phyloP scores from a whole-genome alignment of 2,113 vertebrate genomes.

The Nothoprocta perdicaria region DNA sequence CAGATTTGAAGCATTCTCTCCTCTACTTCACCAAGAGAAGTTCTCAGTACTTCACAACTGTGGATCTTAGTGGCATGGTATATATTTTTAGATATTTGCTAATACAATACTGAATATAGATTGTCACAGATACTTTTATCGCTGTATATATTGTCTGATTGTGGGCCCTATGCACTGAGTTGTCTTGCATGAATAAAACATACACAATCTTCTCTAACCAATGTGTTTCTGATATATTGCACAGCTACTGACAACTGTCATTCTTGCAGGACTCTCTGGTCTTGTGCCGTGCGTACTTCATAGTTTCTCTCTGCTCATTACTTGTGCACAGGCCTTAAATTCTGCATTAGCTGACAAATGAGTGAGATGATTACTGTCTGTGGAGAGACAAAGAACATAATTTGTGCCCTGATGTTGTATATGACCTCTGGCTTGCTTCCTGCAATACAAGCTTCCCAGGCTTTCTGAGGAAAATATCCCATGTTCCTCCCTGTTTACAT shows the following conservation, averaged over 20 bases:
- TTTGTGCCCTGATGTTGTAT: background rate
- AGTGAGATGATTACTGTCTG: background rate
- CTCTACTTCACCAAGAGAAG: background rate
- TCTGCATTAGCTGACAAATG: background rate
- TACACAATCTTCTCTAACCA: constrained; percentile 2
- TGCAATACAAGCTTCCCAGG: background rate
- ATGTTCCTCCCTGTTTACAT: background rate
- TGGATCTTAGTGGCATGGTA: background rate
- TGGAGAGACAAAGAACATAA: background rate
- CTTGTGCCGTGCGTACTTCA: background rate
- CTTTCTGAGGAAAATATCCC: background rate
- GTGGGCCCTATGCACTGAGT: background rate
- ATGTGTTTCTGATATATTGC: background rate
- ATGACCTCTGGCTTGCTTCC: accelerated
- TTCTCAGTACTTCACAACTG: background rate
- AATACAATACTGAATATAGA: background rate
- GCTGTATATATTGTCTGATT: background rate
- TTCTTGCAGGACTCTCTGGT: background rate
- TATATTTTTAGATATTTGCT: background rate
- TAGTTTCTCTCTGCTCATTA: background rate
- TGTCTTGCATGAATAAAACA: constrained; percentile 65
- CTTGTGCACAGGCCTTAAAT: background rate
- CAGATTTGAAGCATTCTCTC: background rate
- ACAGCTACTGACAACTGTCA: background rate
- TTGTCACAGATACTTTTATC: background rate